Evolutionary conservation across 2,888 invertebrate genomes (phyloP).

Genomic region (Nomada lathburiana): DNA sequence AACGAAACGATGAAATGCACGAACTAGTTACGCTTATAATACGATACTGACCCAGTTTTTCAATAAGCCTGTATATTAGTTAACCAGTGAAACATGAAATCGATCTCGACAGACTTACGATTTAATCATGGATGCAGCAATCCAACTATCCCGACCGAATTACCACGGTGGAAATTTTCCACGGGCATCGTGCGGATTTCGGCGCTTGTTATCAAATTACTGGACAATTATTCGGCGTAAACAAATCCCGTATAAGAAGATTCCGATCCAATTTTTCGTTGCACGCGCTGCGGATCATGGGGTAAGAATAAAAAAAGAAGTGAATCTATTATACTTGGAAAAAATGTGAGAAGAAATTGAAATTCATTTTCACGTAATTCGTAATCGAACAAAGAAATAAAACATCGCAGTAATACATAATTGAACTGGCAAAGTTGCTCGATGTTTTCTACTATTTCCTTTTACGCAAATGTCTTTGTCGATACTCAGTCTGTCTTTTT

Average conservation of each 20-base stretch:
- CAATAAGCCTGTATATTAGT: not conserved
- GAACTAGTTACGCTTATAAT: not conserved
- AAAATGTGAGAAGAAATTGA: too few species aligned
- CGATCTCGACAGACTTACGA: slow-evolving; percentile 24
- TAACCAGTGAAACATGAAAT: slow-evolving; percentile 12
- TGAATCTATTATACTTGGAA: slow-evolving; percentile 23
- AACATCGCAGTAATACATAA: too few species aligned
- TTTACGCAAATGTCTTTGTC: too few species aligned
- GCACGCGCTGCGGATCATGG: slow-evolving; percentile 10
- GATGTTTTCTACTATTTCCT: too few species aligned
- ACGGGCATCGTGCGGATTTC: slow-evolving; percentile 26
- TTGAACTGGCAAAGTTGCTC: too few species aligned
- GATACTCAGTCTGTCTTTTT: too few species aligned
- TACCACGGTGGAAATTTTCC: slow-evolving; percentile 46
- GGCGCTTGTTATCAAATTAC: slow-evolving; percentile 47
- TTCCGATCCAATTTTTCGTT: slow-evolving; percentile 50
- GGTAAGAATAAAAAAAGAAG: slow-evolving; percentile 14
- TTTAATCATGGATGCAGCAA: slow-evolving; percentile 8
- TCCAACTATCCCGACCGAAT: slow-evolving; percentile 29
- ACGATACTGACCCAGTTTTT: not conserved
- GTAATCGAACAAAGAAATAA: too few species aligned
- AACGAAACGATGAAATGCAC: not conserved
- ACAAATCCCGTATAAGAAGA: slow-evolving; percentile 62
- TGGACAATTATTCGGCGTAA: slow-evolving; percentile 54
- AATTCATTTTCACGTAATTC: too few species aligned